phyloP scores from a whole-genome alignment of 2,797 vertebrate genomes.

The Leptoclinus maculatus region DNA sequence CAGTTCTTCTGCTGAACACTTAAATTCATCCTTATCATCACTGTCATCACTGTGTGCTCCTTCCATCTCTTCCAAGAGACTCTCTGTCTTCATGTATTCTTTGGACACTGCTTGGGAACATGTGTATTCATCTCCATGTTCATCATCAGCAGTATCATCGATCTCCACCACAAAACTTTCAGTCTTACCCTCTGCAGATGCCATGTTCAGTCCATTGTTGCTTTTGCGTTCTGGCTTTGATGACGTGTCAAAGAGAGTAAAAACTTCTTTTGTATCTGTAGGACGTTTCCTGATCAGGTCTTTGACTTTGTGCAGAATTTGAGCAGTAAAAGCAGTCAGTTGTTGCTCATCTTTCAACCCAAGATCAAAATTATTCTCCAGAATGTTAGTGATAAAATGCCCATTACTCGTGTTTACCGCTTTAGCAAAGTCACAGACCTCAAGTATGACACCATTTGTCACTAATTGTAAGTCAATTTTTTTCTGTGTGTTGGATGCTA shows the following conservation, averaged over 20 bases:
- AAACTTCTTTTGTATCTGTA: constrained; percentile 21
- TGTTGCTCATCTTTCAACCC: constrained; percentile 43
- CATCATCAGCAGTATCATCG: background rate
- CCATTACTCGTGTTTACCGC: constrained; percentile 9
- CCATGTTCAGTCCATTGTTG: background rate
- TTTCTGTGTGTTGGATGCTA: constrained; percentile 6
- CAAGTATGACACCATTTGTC: constrained; percentile 45
- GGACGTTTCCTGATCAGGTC: constrained; percentile 16
- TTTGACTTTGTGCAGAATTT: constrained; percentile 23
- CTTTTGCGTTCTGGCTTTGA: background rate
- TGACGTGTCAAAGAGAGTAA: constrained; percentile 28
- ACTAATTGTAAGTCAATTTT: constrained; percentile 24
- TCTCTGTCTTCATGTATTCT: background rate
- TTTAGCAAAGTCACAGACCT: constrained; percentile 47
- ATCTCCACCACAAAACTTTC: background rate
- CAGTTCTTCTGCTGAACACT: constrained; percentile 14
- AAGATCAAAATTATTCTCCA: constrained; percentile 50
- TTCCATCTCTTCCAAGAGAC: background rate
- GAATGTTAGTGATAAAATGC: constrained; percentile 31
- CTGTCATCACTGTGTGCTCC: background rate
- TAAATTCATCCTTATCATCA: constrained; percentile 2
- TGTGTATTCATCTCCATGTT: background rate
- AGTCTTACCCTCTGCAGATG: background rate
- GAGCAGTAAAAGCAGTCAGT: constrained; percentile 18
- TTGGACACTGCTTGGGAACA: constrained; percentile 1